Evolutionary conservation across 2,113 vertebrate genomes (phyloP), one percentile per base, ranked within the genome.

Genomic region (Xerus inauris): DNA sequence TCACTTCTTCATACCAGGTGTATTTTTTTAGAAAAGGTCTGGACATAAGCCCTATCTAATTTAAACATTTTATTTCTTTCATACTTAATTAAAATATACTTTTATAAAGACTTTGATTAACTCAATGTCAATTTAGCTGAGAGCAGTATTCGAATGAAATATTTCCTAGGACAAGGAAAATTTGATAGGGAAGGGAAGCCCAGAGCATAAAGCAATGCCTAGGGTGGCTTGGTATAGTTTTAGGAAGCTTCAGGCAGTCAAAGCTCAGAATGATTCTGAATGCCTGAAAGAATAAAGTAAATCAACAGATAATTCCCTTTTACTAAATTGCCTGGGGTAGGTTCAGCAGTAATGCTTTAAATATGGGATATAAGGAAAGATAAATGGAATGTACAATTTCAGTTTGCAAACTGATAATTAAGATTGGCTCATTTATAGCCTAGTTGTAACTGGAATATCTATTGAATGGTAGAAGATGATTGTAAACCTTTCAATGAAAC

Each of bases 241-340:
- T 87, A 8, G 35, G n/a, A 62, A 47, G 8, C 5, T 87, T 94
- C 76, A 94, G 30, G 38, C 42, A 92, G 9, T 83, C 28, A 87
- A 94, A 80, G 19, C 24, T 92, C 45, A 90, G 59, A 94, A 92
- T 77, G 45, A 35, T 28, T 96, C 24, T 59, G 38, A 89, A 67
- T 92, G 59, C 81, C 76, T 85, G 10, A 47, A 96, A 59, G 30
- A 92, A 96, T 79, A 90, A 45, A 81, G 30, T 62, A 94, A 80
- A 24, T 87, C 54, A 86, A 51, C 81, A 92, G 51, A 89, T 92
- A 89, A 87, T 94, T 90, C 32, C 79, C n/a, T 28, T 57, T 89
- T 47, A 76, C 45, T 92, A 40, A 77, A 79, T 89, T 86, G 10
- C 47, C 40, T 69, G 24, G 1, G 30, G 9, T 93, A 73, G 1